Percentiles rank a stretch among this genome's conserved stretches.
These are phyloP conservation scores for Flexamia atlantica DNA, from an alignment of 2,888 invertebrate genomes.

Conservation along the genomic window DNA sequence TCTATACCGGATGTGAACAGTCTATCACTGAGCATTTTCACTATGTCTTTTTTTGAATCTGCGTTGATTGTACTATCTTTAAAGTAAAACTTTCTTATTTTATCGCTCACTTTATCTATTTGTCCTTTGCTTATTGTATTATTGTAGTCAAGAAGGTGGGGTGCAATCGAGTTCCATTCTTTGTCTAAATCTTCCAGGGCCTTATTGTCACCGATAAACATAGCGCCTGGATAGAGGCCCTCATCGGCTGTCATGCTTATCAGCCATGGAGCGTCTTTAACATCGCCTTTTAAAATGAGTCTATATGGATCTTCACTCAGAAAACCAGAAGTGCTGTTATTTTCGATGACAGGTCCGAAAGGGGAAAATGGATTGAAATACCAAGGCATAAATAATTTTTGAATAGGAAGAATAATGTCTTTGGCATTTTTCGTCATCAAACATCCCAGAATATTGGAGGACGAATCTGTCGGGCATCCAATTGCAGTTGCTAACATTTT, in stretches of 20 bases:
- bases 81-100: conserved; percentile 69
- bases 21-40: conserved; percentile 45
- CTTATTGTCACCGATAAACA: conserved; percentile 42
- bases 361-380: conserved; percentile 84
- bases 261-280: conserved; percentile 83
- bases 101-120: conserved; percentile 64
- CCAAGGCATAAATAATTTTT: conserved; percentile 75
- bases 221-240: conserved; percentile 85
- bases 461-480: conserved; percentile 80
- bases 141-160: conserved; percentile 71
- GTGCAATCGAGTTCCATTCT: conserved; percentile 69
- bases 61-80: conserved; percentile 42
- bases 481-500: conserved; percentile 79
- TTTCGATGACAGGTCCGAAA: conserved; percentile 85
- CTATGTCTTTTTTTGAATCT: background rate
- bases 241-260: conserved; percentile 83
- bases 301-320: conserved; percentile 81
- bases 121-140: conserved; percentile 66
- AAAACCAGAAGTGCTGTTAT: conserved; percentile 75
- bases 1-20: conserved; percentile 34
- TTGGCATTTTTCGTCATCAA: conserved; percentile 79
- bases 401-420: conserved; percentile 47
- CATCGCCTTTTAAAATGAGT: conserved; percentile 79
- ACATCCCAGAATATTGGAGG: conserved; percentile 80
- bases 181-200: conserved; percentile 63